These are phyloP conservation scores for Malthinus seriepunctatus DNA, from an alignment of 2,888 invertebrate genomes.

Conservation along the genomic window DNA sequence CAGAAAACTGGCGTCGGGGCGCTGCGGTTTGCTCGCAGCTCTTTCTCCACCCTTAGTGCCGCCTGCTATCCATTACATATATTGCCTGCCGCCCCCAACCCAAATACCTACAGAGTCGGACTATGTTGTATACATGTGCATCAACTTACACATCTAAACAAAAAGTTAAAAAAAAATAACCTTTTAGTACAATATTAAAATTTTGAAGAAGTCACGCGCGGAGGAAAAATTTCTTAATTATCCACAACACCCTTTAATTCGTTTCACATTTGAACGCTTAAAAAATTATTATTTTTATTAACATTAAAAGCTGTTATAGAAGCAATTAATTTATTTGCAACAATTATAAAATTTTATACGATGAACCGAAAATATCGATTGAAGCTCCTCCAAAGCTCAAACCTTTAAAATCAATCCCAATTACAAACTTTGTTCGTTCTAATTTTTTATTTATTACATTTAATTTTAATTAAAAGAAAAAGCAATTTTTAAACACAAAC, in stretches of 20 bases:
- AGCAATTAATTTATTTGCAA: no score
- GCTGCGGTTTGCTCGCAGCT: constrained; percentile 41
- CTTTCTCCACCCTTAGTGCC: constrained; percentile 49
- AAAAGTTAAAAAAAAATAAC: no score
- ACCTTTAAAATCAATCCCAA: no score
- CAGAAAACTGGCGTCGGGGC: constrained; percentile 36
- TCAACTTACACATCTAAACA: constrained; percentile 12
- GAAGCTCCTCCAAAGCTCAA: no score
- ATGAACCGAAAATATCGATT: no score
- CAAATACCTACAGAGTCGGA: constrained; percentile 39
- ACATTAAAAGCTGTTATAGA: no score
- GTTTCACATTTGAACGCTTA: no score
- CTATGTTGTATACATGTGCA: constrained; percentile 15
- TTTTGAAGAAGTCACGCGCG: neutral
- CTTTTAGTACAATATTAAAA: constrained; percentile 1
- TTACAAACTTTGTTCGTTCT: no score
- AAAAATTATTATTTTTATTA: no score
- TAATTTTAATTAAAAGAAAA: neutral
- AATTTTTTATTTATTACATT: neutral
- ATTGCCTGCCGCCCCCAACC: constrained; percentile 54
- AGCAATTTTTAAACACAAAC: constrained; percentile 1
- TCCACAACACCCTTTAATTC: neutral
- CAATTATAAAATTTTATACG: no score
- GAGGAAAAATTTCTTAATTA: neutral
- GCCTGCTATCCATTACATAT: constrained; percentile 59